Evolutionary conservation across 1,140 invertebrate species (phyloP).

Genomic region (Drosophila sechellia): DNA sequence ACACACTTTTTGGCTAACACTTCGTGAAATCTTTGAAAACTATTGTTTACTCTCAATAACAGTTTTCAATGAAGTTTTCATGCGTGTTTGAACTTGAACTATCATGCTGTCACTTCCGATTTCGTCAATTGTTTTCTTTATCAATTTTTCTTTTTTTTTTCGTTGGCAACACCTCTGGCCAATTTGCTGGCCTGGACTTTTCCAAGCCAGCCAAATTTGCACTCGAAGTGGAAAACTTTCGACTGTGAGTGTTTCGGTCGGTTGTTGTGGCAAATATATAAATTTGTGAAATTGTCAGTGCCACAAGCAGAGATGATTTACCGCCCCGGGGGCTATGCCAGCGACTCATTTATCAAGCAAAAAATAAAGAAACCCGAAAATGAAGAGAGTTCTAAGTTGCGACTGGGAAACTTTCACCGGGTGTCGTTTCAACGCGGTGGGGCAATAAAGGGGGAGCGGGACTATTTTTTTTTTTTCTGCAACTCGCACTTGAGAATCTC

Average conservation of each 20-base stretch:
- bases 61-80: too few relatives aligned
- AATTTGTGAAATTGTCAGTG: constrained; percentile 54
- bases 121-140: background rate
- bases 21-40: too few relatives aligned
- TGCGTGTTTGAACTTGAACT: background rate
- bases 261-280: constrained; percentile 41
- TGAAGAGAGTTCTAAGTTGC: constrained; percentile 51
- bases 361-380: constrained; percentile 50
- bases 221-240: constrained; percentile 38
- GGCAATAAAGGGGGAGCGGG: background rate
- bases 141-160: background rate
- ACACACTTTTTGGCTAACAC: too few relatives aligned
- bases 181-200: constrained; percentile 12
- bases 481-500: constrained; percentile 41
- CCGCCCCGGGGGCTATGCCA: constrained; percentile 35
- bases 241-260: constrained; percentile 14
- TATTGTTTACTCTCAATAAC: too few relatives aligned
- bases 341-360: constrained; percentile 51
- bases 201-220: constrained; percentile 18
- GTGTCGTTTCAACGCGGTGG: background rate
- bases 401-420: constrained; percentile 39
- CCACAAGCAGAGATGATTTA: constrained; percentile 53
- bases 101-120: background rate
- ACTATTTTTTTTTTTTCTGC: background rate
- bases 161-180: background rate